Evolutionary conservation across 1,140 invertebrate genomes (phyloP), one percentile per base, ranked within the genome.

Genomic region (Pseudomyrmex gracilis): DNA sequence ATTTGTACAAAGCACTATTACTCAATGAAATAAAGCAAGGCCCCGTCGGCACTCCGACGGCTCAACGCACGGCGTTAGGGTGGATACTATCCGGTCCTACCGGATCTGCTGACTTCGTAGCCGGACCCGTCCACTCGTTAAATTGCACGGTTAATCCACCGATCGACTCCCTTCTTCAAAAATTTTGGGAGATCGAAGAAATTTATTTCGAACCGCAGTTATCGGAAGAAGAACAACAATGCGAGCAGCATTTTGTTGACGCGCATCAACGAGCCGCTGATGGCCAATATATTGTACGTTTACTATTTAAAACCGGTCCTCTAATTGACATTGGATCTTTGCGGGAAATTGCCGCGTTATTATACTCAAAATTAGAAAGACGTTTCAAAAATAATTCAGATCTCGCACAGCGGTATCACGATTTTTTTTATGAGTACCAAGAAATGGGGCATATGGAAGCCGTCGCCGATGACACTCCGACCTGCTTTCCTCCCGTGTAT

Each of bases 111-210:
- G 8, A 20, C n/a, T 61, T 12, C 1, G 15, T 1, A 8, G 4
- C 17, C 20, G 22, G 12, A 17, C 17, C 0, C 20, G 61, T 45
- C 12, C 49, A 70, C 22, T 13, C 57, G 4, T n/a, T 78, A 2
- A 71, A 71, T 66, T 86, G 82, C 49, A 58, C 74, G 34, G 1
- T 73, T 12, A 43, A 17, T 24, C 34, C 17, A 49, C 58, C 43
- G 13, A 4, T 60, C 9, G 85, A 82, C 1, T 24, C 67, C 13
- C 82, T 86, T 10, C 20, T 90, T 53, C 80, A 53, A 45, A 85
- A 58, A 43, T 92, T 89, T 67, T 92, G 90, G 91, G 87, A 91
- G 58, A 66, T 90, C 5, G 90, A 92, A 53, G 89, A 91, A n/a
- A 68, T 91, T 15, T 1, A 7, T 10, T 9, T 15, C 4, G 0